Evolutionary conservation across 2,113 vertebrate genomes (phyloP).

Genomic region (Camelus bactrianus): DNA sequence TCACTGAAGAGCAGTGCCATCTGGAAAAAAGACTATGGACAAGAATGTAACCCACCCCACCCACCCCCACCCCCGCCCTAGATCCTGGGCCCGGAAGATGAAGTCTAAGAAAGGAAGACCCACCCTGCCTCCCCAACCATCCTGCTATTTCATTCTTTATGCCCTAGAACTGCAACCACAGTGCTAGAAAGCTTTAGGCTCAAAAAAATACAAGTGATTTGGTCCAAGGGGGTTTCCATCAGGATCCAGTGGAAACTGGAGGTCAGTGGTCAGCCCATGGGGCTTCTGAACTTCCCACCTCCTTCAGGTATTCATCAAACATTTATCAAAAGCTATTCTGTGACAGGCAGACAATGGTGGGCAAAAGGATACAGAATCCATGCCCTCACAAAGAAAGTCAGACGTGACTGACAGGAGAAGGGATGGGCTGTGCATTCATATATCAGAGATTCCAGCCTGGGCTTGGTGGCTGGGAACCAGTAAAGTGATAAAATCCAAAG

Average conservation of each 20-base stretch:
- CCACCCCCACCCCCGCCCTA: neutral
- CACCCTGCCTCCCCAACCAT: too few relatives aligned
- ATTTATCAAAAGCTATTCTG: neutral
- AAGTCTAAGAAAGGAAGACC: neutral
- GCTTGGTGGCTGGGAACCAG: neutral
- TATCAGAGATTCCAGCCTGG: neutral
- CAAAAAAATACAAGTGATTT: neutral
- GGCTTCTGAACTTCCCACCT: neutral
- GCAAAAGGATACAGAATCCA: neutral
- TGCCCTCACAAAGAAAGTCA: neutral
- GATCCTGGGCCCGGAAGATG: neutral
- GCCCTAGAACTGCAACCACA: accelerated
- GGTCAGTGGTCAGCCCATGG: neutral
- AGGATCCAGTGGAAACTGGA: neutral
- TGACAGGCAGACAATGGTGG: neutral
- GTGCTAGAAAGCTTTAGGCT: neutral
- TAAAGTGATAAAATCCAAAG: neutral
- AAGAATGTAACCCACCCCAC: neutral
- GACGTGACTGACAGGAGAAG: neutral
- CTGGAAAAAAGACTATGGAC: neutral
- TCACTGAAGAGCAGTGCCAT: neutral
- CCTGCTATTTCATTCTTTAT: accelerated
- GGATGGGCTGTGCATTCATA: accelerated
- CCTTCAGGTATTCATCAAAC: neutral
- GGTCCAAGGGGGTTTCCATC: neutral